These are phyloP conservation scores for Coelogynopora nodosa DNA, from an alignment of 2,888 invertebrate genomes.

Conservation along the genomic window DNA sequence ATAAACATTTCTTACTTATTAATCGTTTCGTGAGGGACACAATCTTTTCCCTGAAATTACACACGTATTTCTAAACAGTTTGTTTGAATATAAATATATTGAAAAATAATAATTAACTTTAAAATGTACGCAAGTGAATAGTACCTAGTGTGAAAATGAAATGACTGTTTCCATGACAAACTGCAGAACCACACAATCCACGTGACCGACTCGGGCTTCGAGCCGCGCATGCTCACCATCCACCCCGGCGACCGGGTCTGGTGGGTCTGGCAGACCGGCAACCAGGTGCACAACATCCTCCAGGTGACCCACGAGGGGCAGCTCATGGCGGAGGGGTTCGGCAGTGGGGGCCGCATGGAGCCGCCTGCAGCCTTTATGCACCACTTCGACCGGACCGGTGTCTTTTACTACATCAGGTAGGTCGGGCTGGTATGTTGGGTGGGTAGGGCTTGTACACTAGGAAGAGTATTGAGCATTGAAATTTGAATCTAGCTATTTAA, in stretches of 20 bases:
- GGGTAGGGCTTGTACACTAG: no score
- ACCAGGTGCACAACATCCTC: conserved; percentile 59
- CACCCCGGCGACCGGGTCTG: conserved; percentile 60
- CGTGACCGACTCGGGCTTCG: conserved; percentile 60
- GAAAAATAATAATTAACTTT: background rate
- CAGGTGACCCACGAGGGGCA: conserved; percentile 60
- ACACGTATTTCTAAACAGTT: no score
- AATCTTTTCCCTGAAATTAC: no score
- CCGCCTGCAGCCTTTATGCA: conserved; percentile 61
- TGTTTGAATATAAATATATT: no score
- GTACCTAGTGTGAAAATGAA: background rate
- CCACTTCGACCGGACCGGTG: conserved; percentile 57
- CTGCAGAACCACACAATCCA: conserved; percentile 60
- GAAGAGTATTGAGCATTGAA: no score
- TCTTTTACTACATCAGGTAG: conserved; percentile 59
- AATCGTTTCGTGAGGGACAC: no score
- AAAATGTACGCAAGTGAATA: no score
- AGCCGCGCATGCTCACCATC: conserved; percentile 59
- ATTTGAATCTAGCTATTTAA: no score
- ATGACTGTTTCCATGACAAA: background rate
- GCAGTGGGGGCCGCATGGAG: conserved; percentile 57
- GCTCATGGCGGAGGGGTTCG: conserved; percentile 57
- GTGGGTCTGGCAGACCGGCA: conserved; percentile 62
- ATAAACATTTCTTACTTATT: no score
- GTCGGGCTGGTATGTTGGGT: no score